Evolutionary conservation across 2,888 invertebrate species (phyloP), one percentile per base, ranked within the genome.

Genomic region (Leptothorax acervorum): DNA sequence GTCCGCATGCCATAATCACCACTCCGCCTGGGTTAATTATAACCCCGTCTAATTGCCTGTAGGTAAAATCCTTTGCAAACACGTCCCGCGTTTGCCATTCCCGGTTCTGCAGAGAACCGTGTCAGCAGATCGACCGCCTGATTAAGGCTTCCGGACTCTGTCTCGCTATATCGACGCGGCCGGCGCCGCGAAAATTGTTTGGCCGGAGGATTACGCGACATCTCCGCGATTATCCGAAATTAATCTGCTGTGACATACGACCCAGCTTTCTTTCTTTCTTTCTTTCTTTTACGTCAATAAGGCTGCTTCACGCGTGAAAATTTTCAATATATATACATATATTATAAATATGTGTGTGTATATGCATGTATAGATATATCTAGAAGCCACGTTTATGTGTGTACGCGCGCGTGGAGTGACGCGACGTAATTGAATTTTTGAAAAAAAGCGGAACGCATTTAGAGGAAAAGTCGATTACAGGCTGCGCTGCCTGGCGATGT

Each of bases 31-130:
- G 86, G 75, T 90, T 89, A 88, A 87, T 90, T 90, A 90, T 90
- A 89, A 90, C 87, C 89, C 85, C 35, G 63, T 39, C 84, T 88
- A 87, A 89, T 90, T 87, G 86, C 85, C 83, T 60, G 74, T 66
- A 55, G 71, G 70, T 73, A 74, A 75, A 87, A 81, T 85, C 66
- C 74, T 78, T 60, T 28, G 73, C 55, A 78, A 85, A 82, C 79
- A 82, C 83, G 65, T 70, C 70, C 62, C 68, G 48, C 66, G 60
- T 62, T 57, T 42, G 62, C 63, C 68, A 15, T 73, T 55, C 39
- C 15, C 35, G 45, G 39, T 45, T 28, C 28, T 39, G 28, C 60
- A 12, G 42, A 31, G 57, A 68, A 12, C 35, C n/a, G 11, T 23
- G 31, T 28, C 28, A 48, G 71, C 60, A 53, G 81, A 85, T 84